These are phyloP conservation scores for Litocranius walleri DNA, from an alignment of 2,113 vertebrate genomes.

Conservation along the genomic window DNA sequence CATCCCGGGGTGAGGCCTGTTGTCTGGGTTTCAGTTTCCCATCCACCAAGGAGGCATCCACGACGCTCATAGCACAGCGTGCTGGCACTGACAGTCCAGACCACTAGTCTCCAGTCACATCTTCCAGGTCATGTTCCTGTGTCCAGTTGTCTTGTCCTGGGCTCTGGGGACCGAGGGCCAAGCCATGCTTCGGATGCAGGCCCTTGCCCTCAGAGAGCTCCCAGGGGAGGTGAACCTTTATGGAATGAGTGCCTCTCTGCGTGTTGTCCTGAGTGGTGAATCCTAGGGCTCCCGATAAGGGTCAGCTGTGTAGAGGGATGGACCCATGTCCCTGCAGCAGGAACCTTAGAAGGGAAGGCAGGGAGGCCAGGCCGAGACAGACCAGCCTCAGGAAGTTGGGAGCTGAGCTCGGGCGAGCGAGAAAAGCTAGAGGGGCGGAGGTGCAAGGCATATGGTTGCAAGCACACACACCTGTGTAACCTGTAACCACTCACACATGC, in stretches of 20 bases:
- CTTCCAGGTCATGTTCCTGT: not conserved
- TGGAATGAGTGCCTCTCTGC: accelerated
- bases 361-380: not conserved
- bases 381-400: not conserved
- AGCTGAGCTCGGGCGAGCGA: not conserved
- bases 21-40: not conserved
- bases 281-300: not conserved
- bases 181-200: accelerated
- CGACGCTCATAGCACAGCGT: accelerated
- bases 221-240: not conserved
- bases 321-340: accelerated
- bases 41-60: not conserved
- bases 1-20: not conserved
- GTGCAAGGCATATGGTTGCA: too few relatives aligned
- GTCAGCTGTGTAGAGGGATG: not conserved
- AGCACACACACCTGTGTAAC: not conserved
- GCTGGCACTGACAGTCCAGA: accelerated
- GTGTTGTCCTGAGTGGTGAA: not conserved
- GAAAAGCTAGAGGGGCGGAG: not conserved
- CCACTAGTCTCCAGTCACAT: accelerated
- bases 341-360: too few relatives aligned
- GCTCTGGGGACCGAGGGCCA: not conserved
- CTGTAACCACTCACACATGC: too few relatives aligned
- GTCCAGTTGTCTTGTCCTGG: not conserved
- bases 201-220: not conserved